These are phyloP conservation scores for Noctua fimbriata DNA, from an alignment of 2,888 invertebrate species.

Conservation along the genomic window DNA sequence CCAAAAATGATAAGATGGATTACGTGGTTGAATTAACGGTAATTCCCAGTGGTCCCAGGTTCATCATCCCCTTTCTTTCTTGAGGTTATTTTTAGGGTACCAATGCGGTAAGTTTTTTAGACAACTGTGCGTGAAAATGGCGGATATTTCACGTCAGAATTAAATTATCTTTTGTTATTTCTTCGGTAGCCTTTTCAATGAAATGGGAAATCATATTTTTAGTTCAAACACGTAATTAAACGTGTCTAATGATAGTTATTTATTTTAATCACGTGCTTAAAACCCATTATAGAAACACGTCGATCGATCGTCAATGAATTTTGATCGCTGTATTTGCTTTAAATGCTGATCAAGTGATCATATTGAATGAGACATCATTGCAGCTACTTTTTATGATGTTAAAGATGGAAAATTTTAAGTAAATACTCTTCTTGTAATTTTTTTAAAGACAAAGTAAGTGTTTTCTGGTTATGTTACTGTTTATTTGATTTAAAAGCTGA, in stretches of 20 bases:
- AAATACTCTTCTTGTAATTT: not conserved
- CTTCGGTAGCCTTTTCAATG: constrained; percentile 20
- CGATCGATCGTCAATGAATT: constrained; percentile 36
- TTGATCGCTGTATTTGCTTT: constrained; percentile 44
- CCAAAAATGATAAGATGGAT: constrained; percentile 88
- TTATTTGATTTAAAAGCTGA: not conserved
- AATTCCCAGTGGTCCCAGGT: constrained; percentile 80
- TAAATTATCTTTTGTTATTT: constrained; percentile 17
- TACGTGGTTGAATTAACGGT: constrained; percentile 84
- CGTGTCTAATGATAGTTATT: not conserved
- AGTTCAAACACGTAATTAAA: constrained; percentile 50
- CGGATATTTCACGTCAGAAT: constrained; percentile 37
- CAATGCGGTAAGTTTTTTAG: constrained; percentile 34
- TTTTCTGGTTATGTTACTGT: not conserved
- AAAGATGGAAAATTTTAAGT: not conserved
- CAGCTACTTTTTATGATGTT: constrained; percentile 3
- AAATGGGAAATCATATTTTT: constrained; percentile 47
- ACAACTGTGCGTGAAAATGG: constrained; percentile 43
- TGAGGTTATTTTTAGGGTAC: constrained; percentile 66
- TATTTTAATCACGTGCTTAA: constrained; percentile 36
- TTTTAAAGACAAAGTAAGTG: not conserved
- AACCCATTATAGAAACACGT: constrained; percentile 47
- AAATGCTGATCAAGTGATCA: constrained; percentile 35
- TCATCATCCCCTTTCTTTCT: constrained; percentile 79
- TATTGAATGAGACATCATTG: constrained; percentile 25